These are phyloP conservation scores for Rhynchonema sp. DNA, from an alignment of 2,888 invertebrate genomes.

Conservation along the genomic window DNA sequence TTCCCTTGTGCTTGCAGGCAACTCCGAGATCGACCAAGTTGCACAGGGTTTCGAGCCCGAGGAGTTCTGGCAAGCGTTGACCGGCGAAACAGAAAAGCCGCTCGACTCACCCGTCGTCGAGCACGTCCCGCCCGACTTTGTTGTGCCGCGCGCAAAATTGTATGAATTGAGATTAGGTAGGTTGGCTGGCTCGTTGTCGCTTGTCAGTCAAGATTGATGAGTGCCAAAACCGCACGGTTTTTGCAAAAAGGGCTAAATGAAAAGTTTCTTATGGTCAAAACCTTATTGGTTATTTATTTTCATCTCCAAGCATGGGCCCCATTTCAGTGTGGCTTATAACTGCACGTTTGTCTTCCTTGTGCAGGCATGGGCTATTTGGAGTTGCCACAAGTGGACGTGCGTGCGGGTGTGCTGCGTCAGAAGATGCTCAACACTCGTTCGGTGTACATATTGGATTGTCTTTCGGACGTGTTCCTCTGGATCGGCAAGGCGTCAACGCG, in stretches of 20 bases:
- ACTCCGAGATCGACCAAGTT: conserved; percentile 67
- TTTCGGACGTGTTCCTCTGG: conserved; percentile 40
- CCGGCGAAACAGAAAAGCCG: background rate
- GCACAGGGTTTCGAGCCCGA: conserved; percentile 57
- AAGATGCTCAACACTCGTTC: conserved; percentile 63
- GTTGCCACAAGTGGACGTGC: conserved; percentile 50
- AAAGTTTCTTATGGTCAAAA: no score
- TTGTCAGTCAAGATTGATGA: no score
- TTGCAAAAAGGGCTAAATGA: no score
- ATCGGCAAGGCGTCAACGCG: conserved; percentile 93
- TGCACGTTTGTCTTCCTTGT: no score
- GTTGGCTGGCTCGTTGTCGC: no score
- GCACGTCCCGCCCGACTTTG: conserved; percentile 48
- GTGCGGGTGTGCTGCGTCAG: conserved; percentile 46
- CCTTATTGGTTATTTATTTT: no score
- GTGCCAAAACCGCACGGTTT: no score
- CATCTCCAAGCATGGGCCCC: no score
- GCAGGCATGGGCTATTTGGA: conserved; percentile 96
- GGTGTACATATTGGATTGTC: conserved; percentile 88
- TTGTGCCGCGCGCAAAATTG: conserved; percentile 49
- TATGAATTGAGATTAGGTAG: conserved; percentile 42
- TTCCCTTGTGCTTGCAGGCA: no score
- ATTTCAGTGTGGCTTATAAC: no score
- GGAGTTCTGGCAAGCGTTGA: conserved; percentile 61
- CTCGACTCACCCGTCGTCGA: conserved; percentile 28